Evolutionary conservation across 2,888 invertebrate genomes (phyloP), one percentile per base, ranked within the genome.

Genomic region (Mimachlamys varia): DNA sequence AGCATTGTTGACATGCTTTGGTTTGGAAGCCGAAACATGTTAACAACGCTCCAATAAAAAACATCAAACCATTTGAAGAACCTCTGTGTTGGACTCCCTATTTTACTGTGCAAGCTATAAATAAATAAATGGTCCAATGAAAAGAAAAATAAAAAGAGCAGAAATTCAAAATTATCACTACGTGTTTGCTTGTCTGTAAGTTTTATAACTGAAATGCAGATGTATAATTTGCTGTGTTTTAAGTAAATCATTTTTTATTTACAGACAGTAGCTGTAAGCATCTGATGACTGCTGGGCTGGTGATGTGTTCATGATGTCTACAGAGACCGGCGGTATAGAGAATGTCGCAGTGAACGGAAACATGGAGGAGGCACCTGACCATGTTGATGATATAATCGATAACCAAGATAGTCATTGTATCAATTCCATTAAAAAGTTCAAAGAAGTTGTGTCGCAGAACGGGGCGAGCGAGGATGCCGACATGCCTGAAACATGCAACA

Each of bases 221-320:
- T 44, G 4, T 44, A 44, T 7, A 44, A 44, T 44, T 44, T 44
- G 44, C 44, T 44, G 7, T 44, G 33, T 33, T 76, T 10, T 76
- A 76, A 33, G 1, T 76, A 76, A 0, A 10, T 76, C 33, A n/a
- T 76, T 15, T 76, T 33, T 76, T 76, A 12, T 33, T 76, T 76
- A 76, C 76, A 76, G 76, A 33, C 76, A 58, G 22, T n/a, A 58
- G 58, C 58, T 58, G 19, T 58, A 58, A 58, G 58, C n/a, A 58
- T 19, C 76, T 76, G 33, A 76, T 76, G 76, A 76, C 76, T 15
- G 12, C 33, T 22, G 33, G 22, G 17, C 22, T 19, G 22, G 17
- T 19, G 7, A 10, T 2, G n/a, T 62, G 22, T 22, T 22, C 22
- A 76, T 22, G 27, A 76, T 76, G 76, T 76, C 76, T 76, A 33